Evolutionary conservation across 2,797 vertebrate genomes (phyloP).

Genomic region (Jordanella pulchra): DNA sequence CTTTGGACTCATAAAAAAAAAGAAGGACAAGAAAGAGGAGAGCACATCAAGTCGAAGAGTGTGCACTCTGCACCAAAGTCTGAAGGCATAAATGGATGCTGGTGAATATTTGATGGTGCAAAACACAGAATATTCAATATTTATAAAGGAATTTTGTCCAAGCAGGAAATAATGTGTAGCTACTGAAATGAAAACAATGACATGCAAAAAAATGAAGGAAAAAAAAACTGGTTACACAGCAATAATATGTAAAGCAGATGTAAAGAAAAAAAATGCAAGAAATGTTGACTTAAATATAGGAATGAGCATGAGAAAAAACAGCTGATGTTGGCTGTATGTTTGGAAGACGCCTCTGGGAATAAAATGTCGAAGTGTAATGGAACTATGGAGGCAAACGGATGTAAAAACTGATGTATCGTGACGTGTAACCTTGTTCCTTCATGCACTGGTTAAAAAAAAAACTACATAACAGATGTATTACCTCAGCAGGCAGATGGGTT

Average conservation of each 20-base stretch:
- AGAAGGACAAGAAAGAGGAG: constrained; percentile 52
- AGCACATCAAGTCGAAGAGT: constrained; percentile 35
- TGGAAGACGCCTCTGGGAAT: constrained; percentile 19
- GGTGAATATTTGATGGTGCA: constrained; percentile 71
- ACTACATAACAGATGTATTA: constrained; percentile 62
- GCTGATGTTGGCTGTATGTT: constrained; percentile 20
- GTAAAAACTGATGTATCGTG: constrained; percentile 56
- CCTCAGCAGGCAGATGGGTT: constrained; percentile 66
- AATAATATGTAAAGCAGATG: background rate
- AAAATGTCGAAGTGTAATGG: constrained; percentile 29
- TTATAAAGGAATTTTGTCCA: constrained; percentile 62
- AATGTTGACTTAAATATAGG: background rate
- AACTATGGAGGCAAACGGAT: constrained; percentile 38
- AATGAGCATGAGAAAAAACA: background rate
- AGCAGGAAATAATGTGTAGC: constrained; percentile 51
- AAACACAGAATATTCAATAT: constrained; percentile 74
- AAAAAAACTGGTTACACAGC: constrained; percentile 18
- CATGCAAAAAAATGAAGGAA: constrained; percentile 8
- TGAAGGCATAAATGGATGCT: constrained; percentile 69
- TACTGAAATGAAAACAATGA: constrained; percentile 34
- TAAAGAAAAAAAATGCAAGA: background rate
- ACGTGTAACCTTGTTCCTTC: constrained; percentile 56
- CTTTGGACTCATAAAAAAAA: constrained; percentile 56
- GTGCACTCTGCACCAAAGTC: constrained; percentile 49
- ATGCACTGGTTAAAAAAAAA: constrained; percentile 51